Percentiles rank a stretch among this genome's conserved stretches.
phyloP scores from a whole-genome alignment of 2,113 vertebrate genomes.

The Gavialis gangeticus region DNA sequence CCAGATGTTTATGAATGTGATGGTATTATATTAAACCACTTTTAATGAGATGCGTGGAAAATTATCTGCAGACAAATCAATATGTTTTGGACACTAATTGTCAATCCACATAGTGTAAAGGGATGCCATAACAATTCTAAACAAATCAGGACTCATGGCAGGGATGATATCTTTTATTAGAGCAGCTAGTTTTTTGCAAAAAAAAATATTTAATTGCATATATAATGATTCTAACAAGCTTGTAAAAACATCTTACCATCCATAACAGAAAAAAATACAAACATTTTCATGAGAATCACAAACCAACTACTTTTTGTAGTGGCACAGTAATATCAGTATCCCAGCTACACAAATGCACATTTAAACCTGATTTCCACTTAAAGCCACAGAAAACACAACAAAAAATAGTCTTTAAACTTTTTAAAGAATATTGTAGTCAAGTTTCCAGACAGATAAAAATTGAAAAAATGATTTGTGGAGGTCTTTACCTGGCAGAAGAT shows the following conservation, averaged over 20 bases:
- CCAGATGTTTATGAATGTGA: neutral
- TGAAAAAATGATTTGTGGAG: neutral
- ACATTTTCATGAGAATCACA: neutral
- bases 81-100: neutral
- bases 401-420: neutral
- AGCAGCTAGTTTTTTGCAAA: too few relatives aligned
- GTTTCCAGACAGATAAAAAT: neutral
- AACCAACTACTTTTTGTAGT: neutral
- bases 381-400: fast-evolving
- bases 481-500: neutral
- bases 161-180: too few relatives aligned
- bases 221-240: too few relatives aligned
- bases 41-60: neutral
- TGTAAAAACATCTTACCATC: neutral
- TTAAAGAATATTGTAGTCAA: neutral
- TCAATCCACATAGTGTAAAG: neutral
- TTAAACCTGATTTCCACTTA: neutral
- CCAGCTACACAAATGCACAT: neutral
- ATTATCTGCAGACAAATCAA: neutral
- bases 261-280: fast-evolving
- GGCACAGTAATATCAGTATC: fast-evolving
- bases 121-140: neutral
- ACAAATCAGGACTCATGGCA: too few relatives aligned
- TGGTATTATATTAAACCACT: neutral
- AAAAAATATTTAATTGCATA: too few relatives aligned